These are phyloP conservation scores for Pangasius djambal DNA, from an alignment of 2,797 vertebrate genomes.

Conservation along the genomic window DNA sequence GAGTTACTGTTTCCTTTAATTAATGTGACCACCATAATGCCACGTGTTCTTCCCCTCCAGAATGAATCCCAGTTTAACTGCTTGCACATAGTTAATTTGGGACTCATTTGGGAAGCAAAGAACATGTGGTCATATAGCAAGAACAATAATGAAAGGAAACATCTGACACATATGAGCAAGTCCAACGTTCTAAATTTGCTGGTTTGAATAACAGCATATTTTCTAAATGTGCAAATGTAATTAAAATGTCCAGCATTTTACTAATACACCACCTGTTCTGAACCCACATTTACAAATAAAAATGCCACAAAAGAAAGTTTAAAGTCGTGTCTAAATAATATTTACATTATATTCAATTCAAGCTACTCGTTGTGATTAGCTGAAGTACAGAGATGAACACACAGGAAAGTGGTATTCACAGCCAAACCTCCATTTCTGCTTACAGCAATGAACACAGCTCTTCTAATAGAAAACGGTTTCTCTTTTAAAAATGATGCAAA, in stretches of 20 bases:
- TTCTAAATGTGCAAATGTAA: slow-evolving; percentile 44
- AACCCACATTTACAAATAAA: slow-evolving; percentile 36
- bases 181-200: background rate
- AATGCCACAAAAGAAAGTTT: slow-evolving; percentile 29
- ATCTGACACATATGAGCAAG: slow-evolving; percentile 8
- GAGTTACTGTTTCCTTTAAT: slow-evolving; percentile 50
- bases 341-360: background rate
- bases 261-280: slow-evolving; percentile 32
- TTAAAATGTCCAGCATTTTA: slow-evolving; percentile 50
- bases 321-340: background rate
- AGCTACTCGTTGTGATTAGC: background rate
- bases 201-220: slow-evolving; percentile 24
- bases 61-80: slow-evolving; percentile 27
- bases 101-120: slow-evolving; percentile 29
- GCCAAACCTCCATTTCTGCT: background rate
- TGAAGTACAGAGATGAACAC: background rate
- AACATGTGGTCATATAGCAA: slow-evolving; percentile 16
- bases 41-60: slow-evolving; percentile 41
- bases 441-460: background rate
- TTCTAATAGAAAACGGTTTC: background rate
- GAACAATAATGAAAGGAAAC: slow-evolving; percentile 19
- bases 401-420: background rate
- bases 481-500: background rate
- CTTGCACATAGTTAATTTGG: slow-evolving; percentile 43
- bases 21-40: slow-evolving; percentile 38